Evolutionary conservation across 2,797 vertebrate species (phyloP), one percentile per base, ranked within the genome.

Genomic region (Garrulus glandarius): DNA sequence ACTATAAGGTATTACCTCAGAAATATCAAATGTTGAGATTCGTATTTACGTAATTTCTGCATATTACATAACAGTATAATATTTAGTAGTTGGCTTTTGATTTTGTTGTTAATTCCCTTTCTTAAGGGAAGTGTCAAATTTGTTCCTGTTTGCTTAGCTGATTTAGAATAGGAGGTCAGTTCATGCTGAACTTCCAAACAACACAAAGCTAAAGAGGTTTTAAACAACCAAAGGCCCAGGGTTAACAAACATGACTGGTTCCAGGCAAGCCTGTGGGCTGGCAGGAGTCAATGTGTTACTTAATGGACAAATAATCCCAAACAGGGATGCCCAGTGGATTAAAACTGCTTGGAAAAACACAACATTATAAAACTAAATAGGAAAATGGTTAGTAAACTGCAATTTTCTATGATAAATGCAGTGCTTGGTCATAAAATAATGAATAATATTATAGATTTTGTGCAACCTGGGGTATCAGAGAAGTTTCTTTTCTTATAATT

Each of bases 141-240:
- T 92, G 47, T 57, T 91, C 79, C 43, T 91, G 36, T 75, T 96
- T 93, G 57, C 74, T 80, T 67, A 92, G 41, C 49, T 89, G 68
- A 37, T 92, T 96, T 92, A 87, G 81, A 91, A 75, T 70, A 70
- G 18, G 82, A 90, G 52, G 61, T 78, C 75, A 69, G 55, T 47
- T 91, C 79, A 59, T 49, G 59, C 39, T 91, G 82, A 91, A 57
- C 78, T 93, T 84, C 67, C 72, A 78, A 87, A 86, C 8, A 78
- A 50, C 68, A 81, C 43, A 75, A 83, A 80, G 36, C 46, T 75
- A 46, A 72, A 83, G 37, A 34, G n/a, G 17, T 90, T 89, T 59
- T 69, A 92, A 93, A 43, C 64, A 91, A 49, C 64, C 34, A 74
- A 72, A 87, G 39, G 37, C 41, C n/a, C 30, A 55, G 68, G 17